Evolutionary conservation across 1,140 invertebrate genomes (phyloP), one percentile per base, ranked within the genome.

Genomic region (Chrysomallon squamiferum): DNA sequence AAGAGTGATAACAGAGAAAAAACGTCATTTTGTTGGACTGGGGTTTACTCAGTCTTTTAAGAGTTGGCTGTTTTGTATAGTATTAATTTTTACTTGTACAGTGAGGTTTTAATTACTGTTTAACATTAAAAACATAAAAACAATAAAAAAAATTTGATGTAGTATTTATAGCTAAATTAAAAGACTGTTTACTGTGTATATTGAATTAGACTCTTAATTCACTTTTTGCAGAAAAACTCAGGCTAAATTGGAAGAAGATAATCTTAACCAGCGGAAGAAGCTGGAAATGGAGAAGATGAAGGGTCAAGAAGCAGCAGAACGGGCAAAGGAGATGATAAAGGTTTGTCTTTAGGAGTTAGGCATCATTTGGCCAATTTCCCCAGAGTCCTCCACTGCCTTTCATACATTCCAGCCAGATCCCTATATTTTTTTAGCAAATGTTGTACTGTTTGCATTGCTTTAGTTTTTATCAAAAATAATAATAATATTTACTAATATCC

Each of bases 271-370:
- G 59, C 72, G 66, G 47, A 69, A 66, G 30, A 60, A 68, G 45
- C 59, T 82, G 11, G 73, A 77, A 41, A 47, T 60, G 15, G 80
- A 83, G 65, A 74, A 69, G 65, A 65, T 68, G 15, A 75, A 68
- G 54, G 77, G 77, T 5, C 71, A 81, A 20, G 71, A 74, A 47
- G 76, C 78, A 27, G 76, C 80, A 11, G 74, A 79, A 41, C 74
- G 78, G 50, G 82, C 82, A 1, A 76, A 68, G 54, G 72, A 80
- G 49, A 84, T 84, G 80, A 79, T 84, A 3, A 70, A 74, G 74
- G 82, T 80, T 64, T n/a, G 59, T 61, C 18, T 15, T 27, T 3
- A 47, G 45, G n/a, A 47, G n/a, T 11, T 20, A 20, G 1, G 2
- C 29, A 32, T 18, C 0, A 5, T 58, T 32, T 15, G 9, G 22